Conservation (phyloP, 1,140 invertebrate species). For the Drosophila persimilis region DNA sequence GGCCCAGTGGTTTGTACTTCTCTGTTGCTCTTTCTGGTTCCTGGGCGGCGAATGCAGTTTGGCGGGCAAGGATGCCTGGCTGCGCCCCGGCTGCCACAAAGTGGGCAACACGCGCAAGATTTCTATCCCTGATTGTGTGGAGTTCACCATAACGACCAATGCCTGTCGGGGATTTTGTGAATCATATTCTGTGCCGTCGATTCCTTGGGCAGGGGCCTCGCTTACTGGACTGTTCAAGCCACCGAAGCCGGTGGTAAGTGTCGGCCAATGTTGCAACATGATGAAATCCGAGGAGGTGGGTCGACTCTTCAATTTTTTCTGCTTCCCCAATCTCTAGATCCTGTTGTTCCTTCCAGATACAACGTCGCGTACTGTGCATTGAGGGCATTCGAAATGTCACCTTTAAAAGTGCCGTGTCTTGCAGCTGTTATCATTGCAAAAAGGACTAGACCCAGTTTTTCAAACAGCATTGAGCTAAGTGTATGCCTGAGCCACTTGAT, state of each 20-base stretch:
- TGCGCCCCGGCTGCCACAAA: slow-evolving; percentile 86
- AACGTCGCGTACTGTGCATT: slow-evolving; percentile 87
- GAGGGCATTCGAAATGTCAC: slow-evolving; percentile 89
- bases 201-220: slow-evolving; percentile 84
- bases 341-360: slow-evolving; percentile 52
- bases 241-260: slow-evolving; percentile 88
- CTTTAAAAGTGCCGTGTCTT: slow-evolving; percentile 93
- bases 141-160: slow-evolving; percentile 93
- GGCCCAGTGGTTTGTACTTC: slow-evolving; percentile 25
- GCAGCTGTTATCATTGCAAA: slow-evolving; percentile 93
- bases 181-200: slow-evolving; percentile 89
- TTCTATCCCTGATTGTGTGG: slow-evolving; percentile 91
- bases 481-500: slow-evolving; percentile 28
- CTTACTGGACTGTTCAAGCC: slow-evolving; percentile 84
- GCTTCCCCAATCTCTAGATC: not conserved
- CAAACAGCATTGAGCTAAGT: not conserved
- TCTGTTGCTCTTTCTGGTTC: slow-evolving; percentile 28
- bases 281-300: slow-evolving; percentile 92
- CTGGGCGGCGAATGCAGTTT: slow-evolving; percentile 31
- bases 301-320: not conserved
- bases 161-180: slow-evolving; percentile 94
- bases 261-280: slow-evolving; percentile 95
- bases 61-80: slow-evolving; percentile 83
- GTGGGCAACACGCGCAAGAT: slow-evolving; percentile 90
- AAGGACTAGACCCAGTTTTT: slow-evolving; percentile 85